Base-by-base conservation (phyloP, 2,888 invertebrate genomes). In the Pediacus dermestoides region DNA sequence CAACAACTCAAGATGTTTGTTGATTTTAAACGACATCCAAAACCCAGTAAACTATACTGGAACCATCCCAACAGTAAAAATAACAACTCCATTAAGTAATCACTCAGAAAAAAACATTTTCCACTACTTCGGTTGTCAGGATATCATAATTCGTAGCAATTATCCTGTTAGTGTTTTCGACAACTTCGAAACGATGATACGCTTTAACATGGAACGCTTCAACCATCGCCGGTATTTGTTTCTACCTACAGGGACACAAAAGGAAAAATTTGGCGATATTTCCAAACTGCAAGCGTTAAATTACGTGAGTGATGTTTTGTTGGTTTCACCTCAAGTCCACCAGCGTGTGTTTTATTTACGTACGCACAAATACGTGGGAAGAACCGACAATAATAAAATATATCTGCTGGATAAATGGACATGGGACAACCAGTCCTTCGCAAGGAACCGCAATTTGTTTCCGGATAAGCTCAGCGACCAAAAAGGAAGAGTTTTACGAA, bases 401-500 rank as follows among this genome's bases (percentile, higher is more conserved):
- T 10, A 42, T 8, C 11, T 53, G 13, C 14, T 60, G 16, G 57
- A 60, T 31, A 32, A 30, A 12, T 60, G 59, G 59, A 58, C 43
- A 46, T 35, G 48, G 4, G 27, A 27, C 8, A 57, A 58, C 32
- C 3, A 34, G 9, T 50, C 48, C 2, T 60, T 59, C 44, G 28
- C 42, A 18, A 27, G 27, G 22, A 34, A 39, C n/a, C 37, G 12
- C 3, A 41, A 52, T 39, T 46, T 60, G 25, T 60, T 48, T 48
- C 56, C 52, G 10, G 37, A 59, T 44, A 60, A 60, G 37, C 15
- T 26, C 3, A 26, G 7, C 16, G 73, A 30, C 70, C 75, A 64
- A 39, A 36, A 53, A 37, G 63, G 65, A 22, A 56, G 64, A 62
- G 53, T 49, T 1, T 50, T 80, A 3, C 74, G 64, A 56, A 68